Percentiles rank a stretch among this genome's conserved stretches.
These are phyloP conservation scores for Drosophila subobscura DNA, from an alignment of 1,140 invertebrate species.

Conservation along the genomic window DNA sequence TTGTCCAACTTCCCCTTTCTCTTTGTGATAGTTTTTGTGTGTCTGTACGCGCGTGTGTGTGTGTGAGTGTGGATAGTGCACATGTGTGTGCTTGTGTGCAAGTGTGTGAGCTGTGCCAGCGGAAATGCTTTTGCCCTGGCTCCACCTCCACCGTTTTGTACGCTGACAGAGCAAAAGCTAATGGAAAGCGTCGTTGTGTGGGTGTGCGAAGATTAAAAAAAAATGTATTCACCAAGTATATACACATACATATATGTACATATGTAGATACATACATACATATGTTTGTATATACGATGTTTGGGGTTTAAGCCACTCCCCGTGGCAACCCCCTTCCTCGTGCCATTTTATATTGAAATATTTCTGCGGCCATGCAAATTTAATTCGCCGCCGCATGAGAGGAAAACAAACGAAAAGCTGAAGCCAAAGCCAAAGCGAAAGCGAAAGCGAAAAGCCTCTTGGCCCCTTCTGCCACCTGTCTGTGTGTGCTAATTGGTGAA, in stretches of 20 bases:
- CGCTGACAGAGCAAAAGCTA: slow-evolving; percentile 51
- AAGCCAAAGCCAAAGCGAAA: slow-evolving; percentile 41
- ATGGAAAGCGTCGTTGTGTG: slow-evolving; percentile 5
- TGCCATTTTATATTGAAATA: slow-evolving; percentile 57
- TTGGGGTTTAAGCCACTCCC: neutral
- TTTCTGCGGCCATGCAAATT: slow-evolving; percentile 56
- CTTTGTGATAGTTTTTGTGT: neutral
- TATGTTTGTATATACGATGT: slow-evolving; percentile 36
- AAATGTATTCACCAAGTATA: slow-evolving; percentile 16
- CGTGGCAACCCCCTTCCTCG: neutral
- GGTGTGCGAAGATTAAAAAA: slow-evolving; percentile 29
- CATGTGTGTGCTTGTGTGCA: slow-evolving; percentile 7
- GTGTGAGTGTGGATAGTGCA: slow-evolving; percentile 7
- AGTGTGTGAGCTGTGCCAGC: slow-evolving; percentile 51
- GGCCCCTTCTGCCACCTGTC: slow-evolving; percentile 10
- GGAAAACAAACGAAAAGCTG: slow-evolving; percentile 47
- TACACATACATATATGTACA: slow-evolving; percentile 43
- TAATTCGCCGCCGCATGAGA: slow-evolving; percentile 47
- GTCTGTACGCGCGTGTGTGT: slow-evolving; percentile 1
- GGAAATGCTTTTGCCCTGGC: slow-evolving; percentile 43
- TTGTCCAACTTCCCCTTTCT: slow-evolving; percentile 17
- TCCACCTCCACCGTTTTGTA: slow-evolving; percentile 22
- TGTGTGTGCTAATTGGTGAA: slow-evolving; percentile 56
- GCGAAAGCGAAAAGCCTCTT: slow-evolving; percentile 47
- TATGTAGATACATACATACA: slow-evolving; percentile 15